Conservation (phyloP, 2,888 invertebrate genomes). For the Amphipoea oculea region DNA sequence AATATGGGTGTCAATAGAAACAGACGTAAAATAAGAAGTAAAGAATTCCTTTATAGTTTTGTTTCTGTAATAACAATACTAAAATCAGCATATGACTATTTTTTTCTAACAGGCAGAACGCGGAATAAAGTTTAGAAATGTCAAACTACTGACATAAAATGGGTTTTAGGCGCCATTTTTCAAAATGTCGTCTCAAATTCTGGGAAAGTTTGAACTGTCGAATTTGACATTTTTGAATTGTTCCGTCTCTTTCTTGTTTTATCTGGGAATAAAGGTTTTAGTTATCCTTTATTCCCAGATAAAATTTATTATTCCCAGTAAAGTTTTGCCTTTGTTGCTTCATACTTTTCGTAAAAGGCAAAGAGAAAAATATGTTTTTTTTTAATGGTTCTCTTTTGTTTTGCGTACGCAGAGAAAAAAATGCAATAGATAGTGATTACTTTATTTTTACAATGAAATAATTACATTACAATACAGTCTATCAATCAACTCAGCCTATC, state of each 20-base stretch:
- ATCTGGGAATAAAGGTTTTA: background rate
- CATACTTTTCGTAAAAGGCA: background rate
- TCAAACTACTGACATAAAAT: background rate
- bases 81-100: too few relatives aligned
- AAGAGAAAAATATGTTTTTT: background rate
- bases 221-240: conserved; percentile 8
- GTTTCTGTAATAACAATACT: background rate
- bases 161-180: conserved; percentile 7
- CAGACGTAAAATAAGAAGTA: background rate
- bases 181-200: conserved; percentile 5
- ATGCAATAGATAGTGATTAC: background rate
- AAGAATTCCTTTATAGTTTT: background rate
- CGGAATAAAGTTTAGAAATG: background rate
- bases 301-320: background rate
- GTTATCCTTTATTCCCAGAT: too few relatives aligned
- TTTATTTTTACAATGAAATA: background rate
- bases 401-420: background rate
- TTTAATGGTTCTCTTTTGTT: background rate
- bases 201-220: background rate
- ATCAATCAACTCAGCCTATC: background rate
- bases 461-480: background rate
- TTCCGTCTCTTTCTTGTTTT: background rate
- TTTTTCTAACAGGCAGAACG: background rate
- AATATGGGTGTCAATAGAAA: background rate
- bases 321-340: background rate